Evolutionary conservation across 2,888 invertebrate species (phyloP).

Genomic region (Anoncus sp.): DNA sequence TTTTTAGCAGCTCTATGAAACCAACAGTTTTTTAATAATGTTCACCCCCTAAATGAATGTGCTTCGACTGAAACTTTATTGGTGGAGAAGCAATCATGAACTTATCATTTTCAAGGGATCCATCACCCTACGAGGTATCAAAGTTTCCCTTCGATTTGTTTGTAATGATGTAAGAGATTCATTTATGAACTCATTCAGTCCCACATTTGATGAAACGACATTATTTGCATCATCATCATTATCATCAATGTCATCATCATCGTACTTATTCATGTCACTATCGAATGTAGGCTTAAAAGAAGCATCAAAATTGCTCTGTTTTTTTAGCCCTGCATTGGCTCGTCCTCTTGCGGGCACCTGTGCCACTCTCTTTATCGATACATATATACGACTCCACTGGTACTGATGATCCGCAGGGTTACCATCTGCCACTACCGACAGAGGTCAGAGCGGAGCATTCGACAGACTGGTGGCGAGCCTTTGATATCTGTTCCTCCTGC

Average conservation of each 20-base stretch:
- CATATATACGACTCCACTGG: no score
- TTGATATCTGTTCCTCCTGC: no score
- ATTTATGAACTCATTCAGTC: slow-evolving; percentile 3
- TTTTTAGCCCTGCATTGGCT: no score
- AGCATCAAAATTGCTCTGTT: no score
- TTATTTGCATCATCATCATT: not conserved
- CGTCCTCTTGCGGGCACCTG: no score
- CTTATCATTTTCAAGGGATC: slow-evolving; percentile 21
- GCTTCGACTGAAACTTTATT: slow-evolving; percentile 36
- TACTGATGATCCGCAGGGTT: no score
- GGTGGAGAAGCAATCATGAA: slow-evolving; percentile 42
- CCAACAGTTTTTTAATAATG: slow-evolving; percentile 44
- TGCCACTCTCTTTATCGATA: no score
- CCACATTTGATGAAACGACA: not conserved
- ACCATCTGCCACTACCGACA: no score
- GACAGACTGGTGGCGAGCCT: no score
- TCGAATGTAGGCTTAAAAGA: no score
- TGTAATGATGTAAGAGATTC: slow-evolving; percentile 32
- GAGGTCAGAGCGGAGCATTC: no score
- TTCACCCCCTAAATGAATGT: slow-evolving; percentile 17
- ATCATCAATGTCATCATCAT: not conserved
- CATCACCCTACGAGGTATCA: slow-evolving; percentile 42
- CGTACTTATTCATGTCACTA: not conserved
- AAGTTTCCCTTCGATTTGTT: slow-evolving; percentile 8
- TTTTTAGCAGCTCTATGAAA: slow-evolving; percentile 24